phyloP scores from a whole-genome alignment of 2,888 invertebrate species.

The Gryllus longicercus region DNA sequence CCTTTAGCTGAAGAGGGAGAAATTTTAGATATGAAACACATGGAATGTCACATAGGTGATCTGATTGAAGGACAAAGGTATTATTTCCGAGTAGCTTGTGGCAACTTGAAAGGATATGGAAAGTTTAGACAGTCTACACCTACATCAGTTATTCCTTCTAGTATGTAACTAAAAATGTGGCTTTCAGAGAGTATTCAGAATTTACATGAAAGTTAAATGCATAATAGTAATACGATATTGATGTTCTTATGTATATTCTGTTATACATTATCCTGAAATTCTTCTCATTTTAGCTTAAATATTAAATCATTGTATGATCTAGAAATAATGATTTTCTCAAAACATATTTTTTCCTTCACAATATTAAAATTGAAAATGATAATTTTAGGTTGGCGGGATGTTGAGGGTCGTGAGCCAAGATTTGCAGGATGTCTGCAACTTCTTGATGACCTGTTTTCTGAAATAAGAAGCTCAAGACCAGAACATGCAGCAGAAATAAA shows the following conservation, averaged over 20 bases:
- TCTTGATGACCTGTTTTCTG: conserved; percentile 69
- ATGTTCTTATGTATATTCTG: not conserved
- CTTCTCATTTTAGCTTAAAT: too few relatives aligned
- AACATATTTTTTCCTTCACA: too few relatives aligned
- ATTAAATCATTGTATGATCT: too few relatives aligned
- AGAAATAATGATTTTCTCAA: too few relatives aligned
- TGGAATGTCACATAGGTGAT: conserved; percentile 63
- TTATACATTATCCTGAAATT: too few relatives aligned
- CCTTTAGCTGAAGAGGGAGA: conserved; percentile 76
- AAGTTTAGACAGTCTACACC: conserved; percentile 73
- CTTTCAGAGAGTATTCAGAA: not conserved
- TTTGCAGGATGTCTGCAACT: conserved; percentile 68
- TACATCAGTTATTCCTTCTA: conserved; percentile 82
- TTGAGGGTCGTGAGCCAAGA: conserved; percentile 65
- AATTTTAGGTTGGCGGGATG: conserved; percentile 76
- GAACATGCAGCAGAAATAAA: conserved; percentile 61
- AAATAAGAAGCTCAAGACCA: conserved; percentile 61
- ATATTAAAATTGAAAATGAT: too few relatives aligned
- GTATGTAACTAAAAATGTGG: conserved; percentile 56
- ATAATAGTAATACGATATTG: not conserved
- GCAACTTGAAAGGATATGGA: conserved; percentile 90
- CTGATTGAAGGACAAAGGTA: conserved; percentile 89
- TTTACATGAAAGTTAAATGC: not conserved
- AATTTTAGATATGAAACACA: conserved; percentile 62
- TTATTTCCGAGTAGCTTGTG: conserved; percentile 87